Conservation (phyloP, 2,113 vertebrate species). For the Psilopsiagon aymara region DNA sequence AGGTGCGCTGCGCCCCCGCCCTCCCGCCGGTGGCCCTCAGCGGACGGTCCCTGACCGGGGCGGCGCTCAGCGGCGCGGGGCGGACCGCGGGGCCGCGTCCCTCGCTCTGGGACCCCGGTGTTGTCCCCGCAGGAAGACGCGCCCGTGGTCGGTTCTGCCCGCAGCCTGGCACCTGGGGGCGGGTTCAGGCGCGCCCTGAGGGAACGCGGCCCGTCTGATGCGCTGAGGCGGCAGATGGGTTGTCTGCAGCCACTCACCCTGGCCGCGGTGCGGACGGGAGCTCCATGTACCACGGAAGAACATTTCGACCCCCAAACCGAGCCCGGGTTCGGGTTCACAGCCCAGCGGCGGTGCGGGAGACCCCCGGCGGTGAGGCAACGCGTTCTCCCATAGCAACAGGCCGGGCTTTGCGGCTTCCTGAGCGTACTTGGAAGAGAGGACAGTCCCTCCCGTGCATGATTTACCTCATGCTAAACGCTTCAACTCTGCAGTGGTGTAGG, state of each 20-base stretch:
- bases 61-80: too few species aligned
- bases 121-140: neutral
- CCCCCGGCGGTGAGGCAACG: neutral
- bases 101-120: neutral
- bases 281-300: neutral
- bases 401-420: neutral
- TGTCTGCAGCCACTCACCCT: neutral
- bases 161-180: too few species aligned
- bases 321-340: rapidly evolving
- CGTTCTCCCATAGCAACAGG: neutral
- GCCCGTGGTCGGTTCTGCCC: too few species aligned
- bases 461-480: neutral
- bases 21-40: neutral
- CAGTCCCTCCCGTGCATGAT: neutral
- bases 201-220: neutral
- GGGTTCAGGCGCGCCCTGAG: neutral
- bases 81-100: rapidly evolving
- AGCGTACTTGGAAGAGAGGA: neutral
- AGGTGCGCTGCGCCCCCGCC: neutral
- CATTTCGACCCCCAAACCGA: too few species aligned
- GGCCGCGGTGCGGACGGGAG: neutral
- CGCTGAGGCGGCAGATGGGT: neutral
- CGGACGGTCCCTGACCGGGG: too few species aligned
- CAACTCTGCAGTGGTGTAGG: neutral
- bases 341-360: rapidly evolving